Evolutionary conservation across 2,888 invertebrate genomes (phyloP).

Genomic region (Cosmia trapezina): DNA sequence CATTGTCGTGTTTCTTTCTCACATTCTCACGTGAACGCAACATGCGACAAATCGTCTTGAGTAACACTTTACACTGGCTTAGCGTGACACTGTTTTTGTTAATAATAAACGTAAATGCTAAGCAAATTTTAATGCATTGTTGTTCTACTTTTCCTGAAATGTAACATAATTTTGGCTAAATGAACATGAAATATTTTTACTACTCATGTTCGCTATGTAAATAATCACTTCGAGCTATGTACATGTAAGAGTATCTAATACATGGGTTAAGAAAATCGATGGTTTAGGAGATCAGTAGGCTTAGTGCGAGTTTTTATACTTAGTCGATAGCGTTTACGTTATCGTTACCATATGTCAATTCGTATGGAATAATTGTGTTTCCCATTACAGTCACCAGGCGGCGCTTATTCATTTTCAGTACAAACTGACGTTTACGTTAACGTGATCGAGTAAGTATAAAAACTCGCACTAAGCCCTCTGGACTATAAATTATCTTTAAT

Average conservation of each 20-base stretch:
- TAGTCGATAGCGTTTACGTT: no score
- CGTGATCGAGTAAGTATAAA: no score
- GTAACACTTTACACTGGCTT: constrained; percentile 54
- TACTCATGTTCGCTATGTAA: neutral
- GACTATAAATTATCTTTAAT: no score
- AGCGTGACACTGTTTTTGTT: constrained; percentile 56
- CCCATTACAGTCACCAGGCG: no score
- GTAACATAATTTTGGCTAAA: neutral
- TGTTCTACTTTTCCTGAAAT: constrained; percentile 1
- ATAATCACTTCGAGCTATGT: neutral
- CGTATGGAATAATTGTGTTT: no score
- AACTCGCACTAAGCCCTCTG: no score
- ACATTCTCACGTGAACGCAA: constrained; percentile 67
- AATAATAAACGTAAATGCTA: constrained; percentile 28
- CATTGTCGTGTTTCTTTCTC: constrained; percentile 72
- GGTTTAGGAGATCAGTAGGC: neutral
- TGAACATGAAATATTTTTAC: neutral
- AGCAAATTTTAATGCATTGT: constrained; percentile 26
- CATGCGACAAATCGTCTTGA: constrained; percentile 65
- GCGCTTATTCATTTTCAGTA: no score
- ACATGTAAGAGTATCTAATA: neutral
- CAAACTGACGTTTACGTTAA: no score
- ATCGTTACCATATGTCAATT: no score
- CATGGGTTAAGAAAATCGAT: neutral
- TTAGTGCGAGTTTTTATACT: no score